phyloP scores from a whole-genome alignment of 2,113 vertebrate genomes.

The human (Homo sapiens) region DNA sequence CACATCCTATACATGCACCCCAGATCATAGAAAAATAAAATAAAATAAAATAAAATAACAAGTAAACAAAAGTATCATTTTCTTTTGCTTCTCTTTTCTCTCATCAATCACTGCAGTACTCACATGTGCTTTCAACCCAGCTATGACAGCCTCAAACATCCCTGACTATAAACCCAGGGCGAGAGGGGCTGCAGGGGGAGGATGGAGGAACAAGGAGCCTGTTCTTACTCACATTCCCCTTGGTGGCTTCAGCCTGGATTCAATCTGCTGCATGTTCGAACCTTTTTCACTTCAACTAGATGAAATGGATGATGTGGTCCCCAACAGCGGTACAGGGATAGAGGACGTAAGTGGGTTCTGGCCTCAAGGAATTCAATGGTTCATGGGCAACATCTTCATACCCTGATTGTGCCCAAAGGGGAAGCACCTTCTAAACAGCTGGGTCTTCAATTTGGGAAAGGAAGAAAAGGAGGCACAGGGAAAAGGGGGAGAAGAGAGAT shows the following conservation, averaged over 20 bases:
- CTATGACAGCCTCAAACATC: accelerated
- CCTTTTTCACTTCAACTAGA: background rate
- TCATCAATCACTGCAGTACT: accelerated
- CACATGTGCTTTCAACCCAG: background rate
- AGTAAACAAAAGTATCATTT: background rate
- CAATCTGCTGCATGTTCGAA: background rate
- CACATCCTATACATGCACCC: too few relatives aligned
- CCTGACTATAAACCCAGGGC: accelerated
- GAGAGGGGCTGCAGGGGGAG: accelerated
- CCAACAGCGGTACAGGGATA: accelerated
- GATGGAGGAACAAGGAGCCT: accelerated
- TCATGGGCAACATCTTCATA: accelerated
- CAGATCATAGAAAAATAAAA: background rate
- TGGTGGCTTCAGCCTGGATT: background rate
- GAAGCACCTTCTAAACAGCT: accelerated
- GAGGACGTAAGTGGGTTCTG: background rate
- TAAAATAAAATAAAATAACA: too few relatives aligned
- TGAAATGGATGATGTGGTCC: background rate
- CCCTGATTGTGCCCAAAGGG: too few relatives aligned
- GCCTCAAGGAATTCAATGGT: accelerated
- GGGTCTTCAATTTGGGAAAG: background rate
- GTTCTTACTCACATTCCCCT: too few relatives aligned
- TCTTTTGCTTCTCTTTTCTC: background rate
- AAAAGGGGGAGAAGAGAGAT: background rate
- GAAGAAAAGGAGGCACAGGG: background rate